Evolutionary conservation across 2,113 vertebrate species (phyloP), one percentile per base, ranked within the genome.

Genomic region (Grallaria varia): DNA sequence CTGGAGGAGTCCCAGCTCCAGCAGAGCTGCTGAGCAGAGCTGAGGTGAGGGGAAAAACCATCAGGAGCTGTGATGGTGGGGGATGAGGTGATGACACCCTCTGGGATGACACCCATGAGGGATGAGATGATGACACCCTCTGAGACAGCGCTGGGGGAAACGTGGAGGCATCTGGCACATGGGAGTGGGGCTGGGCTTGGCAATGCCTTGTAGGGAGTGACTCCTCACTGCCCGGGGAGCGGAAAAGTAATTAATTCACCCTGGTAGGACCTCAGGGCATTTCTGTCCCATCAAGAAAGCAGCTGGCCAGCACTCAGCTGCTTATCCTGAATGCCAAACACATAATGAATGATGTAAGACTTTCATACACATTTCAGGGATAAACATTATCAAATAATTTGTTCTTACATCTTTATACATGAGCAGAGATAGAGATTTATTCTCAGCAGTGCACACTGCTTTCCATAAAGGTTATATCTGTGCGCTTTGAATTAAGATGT

Each of bases 361-460:
- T 82, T 95, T 42, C 47, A 78, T 39, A 44, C 44, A 25, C 30
- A 24, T 39, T 80, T 39, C 74, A 59, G 85, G 78, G 62, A 72
- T 90, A 90, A 92, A 85, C 18, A 42, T 87, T 53, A 87, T 87
- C 9, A 85, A 84, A 71, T 78, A 69, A 71, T 85, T 89, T 82
- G 89, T 81, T 89, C 74, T 87, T 91, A 49, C 77, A 53, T 87
- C 64, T 87, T 76, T 77, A 58, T 49, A 94, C n/a, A n/a, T 24
- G 60, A 91, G 56, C 73, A 84, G 72, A 93, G 77, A 47, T 10
- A 56, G 62, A 91, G 76, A 80, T 84, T 84, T 94, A 69, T 94
- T 84, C 81, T 87, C 55, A 77, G 68, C 77, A 79, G 47, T 47
- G 23, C 87, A 83, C 72, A 73, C 49, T 83, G 44, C 76, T 92